Evolutionary conservation across 2,113 vertebrate species (phyloP), one percentile per base, ranked within the genome.

Genomic region (Passer domesticus): DNA sequence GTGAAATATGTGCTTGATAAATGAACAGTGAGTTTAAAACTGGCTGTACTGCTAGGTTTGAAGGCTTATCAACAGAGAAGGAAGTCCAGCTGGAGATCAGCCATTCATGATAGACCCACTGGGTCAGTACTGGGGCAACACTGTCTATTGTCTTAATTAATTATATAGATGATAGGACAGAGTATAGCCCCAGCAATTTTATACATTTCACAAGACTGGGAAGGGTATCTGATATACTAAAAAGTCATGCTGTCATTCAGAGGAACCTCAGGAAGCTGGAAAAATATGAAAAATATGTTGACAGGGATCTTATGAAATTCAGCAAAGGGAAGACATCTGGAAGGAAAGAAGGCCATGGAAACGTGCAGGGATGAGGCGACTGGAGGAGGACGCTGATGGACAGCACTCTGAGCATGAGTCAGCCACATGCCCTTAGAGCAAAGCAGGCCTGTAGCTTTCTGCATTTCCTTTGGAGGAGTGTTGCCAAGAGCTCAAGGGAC

Each of bases 371-470:
- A 43, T 12, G n/a, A 68, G 35, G 8, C 28, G 24, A 21, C 21
- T 53, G 43, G 6, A 79, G 41, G 37, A 47, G 11, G 3, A 6
- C 0, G 0, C 28, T 60, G 31, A 41, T 33, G 25, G 39, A 58
- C 28, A 69, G 24, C 18, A 81, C 53, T 19, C 8, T 37, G 64
- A 64, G 37, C 13, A 10, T 8, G n/a, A 58, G 27, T 15, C 50
- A 66, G 17, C 44, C 33, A 28, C 6, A 11, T 16, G 13, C 2
- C 20, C 41, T 70, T 22, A 37, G 11, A 64, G 21, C 17, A 85
- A 74, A 92, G n/a, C 28, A 82, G 50, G 27, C 3, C 10, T 6
- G 22, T 4, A 55, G 7, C 9, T 67, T 62, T 24, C 39, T 72
- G 39, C 25, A 16, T 23, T 76, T 47, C 9, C 3, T 39, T 52